Conservation (phyloP, 2,113 vertebrate species). For the Anolis sagrei region DNA sequence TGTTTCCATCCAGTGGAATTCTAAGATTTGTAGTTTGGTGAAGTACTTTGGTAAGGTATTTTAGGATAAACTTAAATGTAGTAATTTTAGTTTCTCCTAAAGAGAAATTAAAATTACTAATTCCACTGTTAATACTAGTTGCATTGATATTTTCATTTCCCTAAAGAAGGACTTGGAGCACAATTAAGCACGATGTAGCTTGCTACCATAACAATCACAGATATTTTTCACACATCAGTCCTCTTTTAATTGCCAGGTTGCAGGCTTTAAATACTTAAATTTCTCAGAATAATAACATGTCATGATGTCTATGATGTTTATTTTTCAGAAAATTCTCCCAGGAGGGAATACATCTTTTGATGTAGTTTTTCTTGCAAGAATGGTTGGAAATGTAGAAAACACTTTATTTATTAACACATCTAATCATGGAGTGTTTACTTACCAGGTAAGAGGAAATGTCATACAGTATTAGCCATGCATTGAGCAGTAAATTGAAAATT, state of each 20-base stretch:
- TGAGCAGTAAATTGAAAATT: neutral
- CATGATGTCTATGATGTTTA: slow-evolving; percentile 37
- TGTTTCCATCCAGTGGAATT: too few relatives aligned
- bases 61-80: too few relatives aligned
- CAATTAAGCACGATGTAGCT: neutral
- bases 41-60: neutral
- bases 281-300: neutral
- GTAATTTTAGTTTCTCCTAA: too few relatives aligned
- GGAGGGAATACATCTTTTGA: slow-evolving; percentile 99
- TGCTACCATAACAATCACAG: too few relatives aligned
- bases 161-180: neutral
- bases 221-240: neutral
- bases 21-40: neutral
- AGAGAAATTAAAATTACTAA: too few relatives aligned
- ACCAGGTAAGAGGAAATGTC: slow-evolving; percentile 87
- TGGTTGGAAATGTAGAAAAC: slow-evolving; percentile 99
- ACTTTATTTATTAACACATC: slow-evolving; percentile 99
- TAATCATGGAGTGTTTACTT: slow-evolving; percentile 98
- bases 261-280: neutral
- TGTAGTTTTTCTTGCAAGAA: slow-evolving; percentile 97
- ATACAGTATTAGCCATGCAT: neutral
- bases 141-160: neutral
- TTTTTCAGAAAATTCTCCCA: slow-evolving; percentile 93
- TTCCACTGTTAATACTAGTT: neutral
- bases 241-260: neutral